Evolutionary conservation across 1,140 invertebrate species (phyloP).

Genomic region (Panulirus ornatus): DNA sequence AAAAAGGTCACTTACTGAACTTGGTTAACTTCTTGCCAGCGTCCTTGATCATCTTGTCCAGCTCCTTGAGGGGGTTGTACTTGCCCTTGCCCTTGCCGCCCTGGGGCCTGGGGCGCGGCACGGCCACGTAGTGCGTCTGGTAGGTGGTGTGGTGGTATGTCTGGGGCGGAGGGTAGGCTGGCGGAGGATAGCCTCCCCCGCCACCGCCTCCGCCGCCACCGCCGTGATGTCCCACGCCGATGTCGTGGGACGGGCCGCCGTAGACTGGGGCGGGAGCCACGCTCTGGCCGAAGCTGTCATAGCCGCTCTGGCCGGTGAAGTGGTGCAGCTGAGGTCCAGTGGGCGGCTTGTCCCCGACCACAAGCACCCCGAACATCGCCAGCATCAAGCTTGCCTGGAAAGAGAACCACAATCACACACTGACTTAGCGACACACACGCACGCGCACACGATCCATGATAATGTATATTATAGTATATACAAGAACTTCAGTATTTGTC

Average conservation of each 20-base stretch:
- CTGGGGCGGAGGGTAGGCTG: not conserved
- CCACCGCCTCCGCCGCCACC: not conserved
- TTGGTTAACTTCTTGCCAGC: conserved; percentile 48
- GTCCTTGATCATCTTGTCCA: conserved; percentile 56
- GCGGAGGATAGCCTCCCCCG: conserved; percentile 38
- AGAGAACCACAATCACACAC: not conserved
- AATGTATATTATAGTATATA: no score
- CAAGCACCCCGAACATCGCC: conserved; percentile 21
- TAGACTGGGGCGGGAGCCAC: conserved; percentile 27
- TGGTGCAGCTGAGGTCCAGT: conserved; percentile 36
- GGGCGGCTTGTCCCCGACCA: not conserved
- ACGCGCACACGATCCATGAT: no score
- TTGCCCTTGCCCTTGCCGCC: conserved; percentile 37
- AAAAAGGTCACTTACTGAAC: conserved; percentile 47
- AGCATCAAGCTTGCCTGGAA: conserved; percentile 2
- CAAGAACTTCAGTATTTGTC: no score
- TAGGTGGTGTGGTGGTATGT: conserved; percentile 34
- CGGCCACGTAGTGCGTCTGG: conserved; percentile 36
- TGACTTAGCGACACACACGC: no score
- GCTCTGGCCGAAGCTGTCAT: conserved; percentile 45
- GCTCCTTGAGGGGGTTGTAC: conserved; percentile 7
- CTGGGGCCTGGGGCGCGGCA: not conserved
- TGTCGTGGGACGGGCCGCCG: conserved; percentile 26
- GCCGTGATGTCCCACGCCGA: not conserved
- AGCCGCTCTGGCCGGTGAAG: conserved; percentile 44